These are phyloP conservation scores for Papilio polytes DNA, from an alignment of 1,140 invertebrate genomes.

Conservation along the genomic window DNA sequence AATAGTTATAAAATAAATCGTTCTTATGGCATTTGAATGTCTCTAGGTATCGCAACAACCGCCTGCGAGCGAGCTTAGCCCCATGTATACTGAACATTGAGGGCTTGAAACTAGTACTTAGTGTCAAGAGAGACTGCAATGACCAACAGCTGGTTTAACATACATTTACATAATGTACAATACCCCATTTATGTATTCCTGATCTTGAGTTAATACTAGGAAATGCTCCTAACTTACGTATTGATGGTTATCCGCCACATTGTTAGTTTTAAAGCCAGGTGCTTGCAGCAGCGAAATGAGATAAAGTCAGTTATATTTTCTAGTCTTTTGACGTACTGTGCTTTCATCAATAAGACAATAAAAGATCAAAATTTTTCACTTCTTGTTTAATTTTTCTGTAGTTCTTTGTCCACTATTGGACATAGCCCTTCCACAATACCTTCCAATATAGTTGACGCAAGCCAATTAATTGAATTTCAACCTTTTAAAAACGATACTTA, in stretches of 20 bases:
- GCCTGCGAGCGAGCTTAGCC: background rate
- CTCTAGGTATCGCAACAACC: slow-evolving; percentile 13
- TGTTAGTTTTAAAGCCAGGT: background rate
- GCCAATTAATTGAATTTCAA: too few species aligned
- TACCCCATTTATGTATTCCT: slow-evolving; percentile 26
- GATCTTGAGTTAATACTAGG: slow-evolving; percentile 33
- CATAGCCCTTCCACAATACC: too few species aligned
- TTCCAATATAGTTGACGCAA: too few species aligned
- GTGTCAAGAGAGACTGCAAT: slow-evolving; percentile 20
- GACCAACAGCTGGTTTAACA: slow-evolving; percentile 33
- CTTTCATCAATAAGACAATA: background rate
- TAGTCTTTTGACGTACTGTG: background rate
- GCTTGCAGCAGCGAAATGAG: background rate
- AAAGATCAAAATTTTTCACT: background rate
- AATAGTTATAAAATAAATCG: slow-evolving; percentile 37
- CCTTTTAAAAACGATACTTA: background rate
- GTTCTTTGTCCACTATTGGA: too few species aligned
- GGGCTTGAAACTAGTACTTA: slow-evolving; percentile 32
- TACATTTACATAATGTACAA: slow-evolving; percentile 37
- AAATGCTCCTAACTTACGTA: slow-evolving; percentile 20
- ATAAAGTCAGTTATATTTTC: background rate
- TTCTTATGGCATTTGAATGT: slow-evolving; percentile 33
- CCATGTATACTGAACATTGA: slow-evolving; percentile 21
- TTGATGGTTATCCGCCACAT: slow-evolving; percentile 8
- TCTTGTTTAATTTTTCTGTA: too few species aligned